Conservation (phyloP, 2,113 vertebrate genomes). For the Ophiodon elongatus region DNA sequence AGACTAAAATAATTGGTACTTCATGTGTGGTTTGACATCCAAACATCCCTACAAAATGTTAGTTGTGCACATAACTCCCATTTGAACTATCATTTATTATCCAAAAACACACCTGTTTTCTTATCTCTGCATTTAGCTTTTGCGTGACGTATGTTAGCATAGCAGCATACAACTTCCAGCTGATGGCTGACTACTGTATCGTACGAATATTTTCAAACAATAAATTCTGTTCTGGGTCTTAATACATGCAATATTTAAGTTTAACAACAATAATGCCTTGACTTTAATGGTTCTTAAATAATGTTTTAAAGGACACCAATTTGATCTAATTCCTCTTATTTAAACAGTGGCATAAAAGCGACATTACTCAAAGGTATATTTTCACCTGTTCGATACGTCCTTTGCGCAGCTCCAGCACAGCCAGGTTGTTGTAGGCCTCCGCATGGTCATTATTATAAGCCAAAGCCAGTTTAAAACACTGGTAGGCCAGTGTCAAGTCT, state of each 20-base stretch:
- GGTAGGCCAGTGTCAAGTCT: constrained; percentile 91
- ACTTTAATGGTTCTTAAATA: background rate
- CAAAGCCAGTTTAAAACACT: constrained; percentile 93
- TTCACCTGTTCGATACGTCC: constrained; percentile 92
- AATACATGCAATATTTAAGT: background rate
- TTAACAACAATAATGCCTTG: background rate
- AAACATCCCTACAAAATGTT: background rate
- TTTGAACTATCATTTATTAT: background rate
- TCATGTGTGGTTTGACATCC: background rate
- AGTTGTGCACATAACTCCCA: background rate
- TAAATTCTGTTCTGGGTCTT: background rate
- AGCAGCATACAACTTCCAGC: background rate
- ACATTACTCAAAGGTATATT: background rate
- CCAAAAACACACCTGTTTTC: background rate
- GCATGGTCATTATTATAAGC: constrained; percentile 92
- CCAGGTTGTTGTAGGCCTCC: constrained; percentile 97
- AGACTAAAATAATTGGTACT: background rate
- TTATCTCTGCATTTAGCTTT: background rate
- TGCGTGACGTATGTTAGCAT: background rate
- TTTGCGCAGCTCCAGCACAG: constrained; percentile 93
- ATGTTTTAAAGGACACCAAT: background rate
- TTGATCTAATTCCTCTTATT: constrained; percentile 14
- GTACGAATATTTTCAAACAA: background rate
- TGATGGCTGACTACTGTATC: background rate
- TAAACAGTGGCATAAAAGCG: background rate